phyloP scores from a whole-genome alignment of 2,797 vertebrate species.

The Poliocrania exsul region DNA sequence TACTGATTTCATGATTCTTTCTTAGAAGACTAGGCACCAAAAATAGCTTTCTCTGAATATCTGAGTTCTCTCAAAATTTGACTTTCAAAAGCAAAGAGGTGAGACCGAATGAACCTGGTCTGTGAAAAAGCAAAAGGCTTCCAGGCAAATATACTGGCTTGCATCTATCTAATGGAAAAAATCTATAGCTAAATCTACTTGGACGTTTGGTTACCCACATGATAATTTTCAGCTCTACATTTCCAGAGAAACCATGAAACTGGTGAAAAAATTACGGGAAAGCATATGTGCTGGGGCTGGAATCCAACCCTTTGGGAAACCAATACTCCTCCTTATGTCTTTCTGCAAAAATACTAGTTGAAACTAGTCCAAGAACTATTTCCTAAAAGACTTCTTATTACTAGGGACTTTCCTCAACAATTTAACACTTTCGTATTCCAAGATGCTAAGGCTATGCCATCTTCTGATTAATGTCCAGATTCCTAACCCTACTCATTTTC shows the following conservation, averaged over 20 bases:
- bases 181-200: neutral
- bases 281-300: neutral
- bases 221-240: neutral
- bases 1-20: slow-evolving; percentile 25
- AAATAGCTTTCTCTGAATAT: slow-evolving; percentile 26
- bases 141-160: neutral
- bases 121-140: neutral
- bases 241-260: neutral
- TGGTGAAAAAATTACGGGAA: neutral
- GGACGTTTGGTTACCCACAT: rapidly evolving
- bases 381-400: slow-evolving; percentile 4
- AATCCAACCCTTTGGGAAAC: slow-evolving; percentile 14
- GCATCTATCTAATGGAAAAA: neutral
- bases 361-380: slow-evolving; percentile 33
- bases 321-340: neutral
- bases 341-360: slow-evolving; percentile 3
- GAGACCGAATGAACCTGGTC: neutral
- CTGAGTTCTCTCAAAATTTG: neutral
- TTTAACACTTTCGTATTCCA: neutral
- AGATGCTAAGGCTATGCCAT: neutral
- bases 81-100: slow-evolving; percentile 9
- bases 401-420: neutral
- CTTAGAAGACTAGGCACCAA: neutral
- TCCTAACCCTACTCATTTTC: neutral
- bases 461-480: neutral